Evolutionary conservation across 2,888 invertebrate genomes (phyloP).

Genomic region (Nemapogon koenigi): DNA sequence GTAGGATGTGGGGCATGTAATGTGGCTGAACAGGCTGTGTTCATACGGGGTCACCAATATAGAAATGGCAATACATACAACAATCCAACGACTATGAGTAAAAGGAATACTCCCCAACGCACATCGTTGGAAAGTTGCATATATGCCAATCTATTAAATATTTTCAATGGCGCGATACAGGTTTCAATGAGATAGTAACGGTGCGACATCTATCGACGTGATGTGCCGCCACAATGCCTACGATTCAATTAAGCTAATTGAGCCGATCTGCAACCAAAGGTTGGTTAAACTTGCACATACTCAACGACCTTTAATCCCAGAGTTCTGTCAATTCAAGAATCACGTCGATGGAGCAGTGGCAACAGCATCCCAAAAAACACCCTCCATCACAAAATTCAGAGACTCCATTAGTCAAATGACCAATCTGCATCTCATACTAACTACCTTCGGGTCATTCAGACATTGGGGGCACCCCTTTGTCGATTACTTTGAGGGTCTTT

Average conservation of each 20-base stretch:
- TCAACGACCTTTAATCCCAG: not conserved
- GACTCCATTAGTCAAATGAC: not conserved
- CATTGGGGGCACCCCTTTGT: constrained; percentile 5
- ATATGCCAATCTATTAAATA: too few species aligned
- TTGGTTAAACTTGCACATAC: not conserved
- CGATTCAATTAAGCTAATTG: not conserved
- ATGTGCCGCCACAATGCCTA: not conserved
- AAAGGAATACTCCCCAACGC: too few species aligned
- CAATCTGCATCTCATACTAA: not conserved
- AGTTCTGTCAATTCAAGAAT: not conserved
- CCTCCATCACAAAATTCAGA: not conserved
- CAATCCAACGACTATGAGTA: too few species aligned
- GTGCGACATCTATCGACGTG: too few species aligned
- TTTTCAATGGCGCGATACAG: too few species aligned
- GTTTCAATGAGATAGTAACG: too few species aligned
- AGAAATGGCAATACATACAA: too few species aligned
- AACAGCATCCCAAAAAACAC: not conserved
- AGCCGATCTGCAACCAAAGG: not conserved
- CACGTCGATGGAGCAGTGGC: not conserved
- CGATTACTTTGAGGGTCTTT: not conserved
- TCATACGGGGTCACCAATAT: too few species aligned
- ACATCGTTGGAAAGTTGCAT: too few species aligned
- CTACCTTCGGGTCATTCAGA: not conserved
- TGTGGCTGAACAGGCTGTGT: too few species aligned
- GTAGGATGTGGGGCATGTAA: too few species aligned